These are phyloP conservation scores for Daubentonia madagascariensis DNA, from an alignment of 2,113 vertebrate genomes.

Conservation along the genomic window DNA sequence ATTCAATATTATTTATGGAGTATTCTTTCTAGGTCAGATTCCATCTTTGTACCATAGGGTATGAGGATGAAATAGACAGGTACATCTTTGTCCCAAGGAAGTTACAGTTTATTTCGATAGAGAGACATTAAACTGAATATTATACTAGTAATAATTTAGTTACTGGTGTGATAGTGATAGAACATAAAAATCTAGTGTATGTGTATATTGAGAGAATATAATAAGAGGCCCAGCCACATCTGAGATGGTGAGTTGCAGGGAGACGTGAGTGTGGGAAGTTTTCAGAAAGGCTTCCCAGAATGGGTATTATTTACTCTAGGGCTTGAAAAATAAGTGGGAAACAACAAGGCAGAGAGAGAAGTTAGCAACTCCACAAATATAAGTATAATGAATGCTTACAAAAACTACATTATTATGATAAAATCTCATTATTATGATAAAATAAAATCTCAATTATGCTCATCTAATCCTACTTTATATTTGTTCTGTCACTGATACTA, in stretches of 20 bases:
- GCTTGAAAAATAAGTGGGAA: background rate
- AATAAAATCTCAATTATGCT: background rate
- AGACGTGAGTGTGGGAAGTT: background rate
- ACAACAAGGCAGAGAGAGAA: background rate
- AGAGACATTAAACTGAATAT: background rate
- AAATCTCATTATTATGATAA: background rate
- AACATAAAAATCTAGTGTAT: background rate
- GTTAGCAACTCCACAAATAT: background rate
- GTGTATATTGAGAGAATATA: background rate
- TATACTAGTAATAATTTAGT: background rate
- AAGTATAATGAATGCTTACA: background rate
- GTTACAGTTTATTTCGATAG: background rate
- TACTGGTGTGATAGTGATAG: background rate
- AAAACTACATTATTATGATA: background rate
- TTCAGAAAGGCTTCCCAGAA: background rate
- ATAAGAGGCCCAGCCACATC: background rate
- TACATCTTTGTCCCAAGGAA: background rate
- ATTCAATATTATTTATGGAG: slow-evolving; percentile 2
- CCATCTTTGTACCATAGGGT: background rate
- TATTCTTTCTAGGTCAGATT: background rate
- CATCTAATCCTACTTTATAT: background rate
- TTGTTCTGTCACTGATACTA: background rate
- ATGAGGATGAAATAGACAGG: background rate
- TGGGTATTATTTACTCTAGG: background rate
- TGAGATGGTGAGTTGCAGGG: background rate